Conservation (phyloP, 2,888 invertebrate species). For the Drosophila putrida region DNA sequence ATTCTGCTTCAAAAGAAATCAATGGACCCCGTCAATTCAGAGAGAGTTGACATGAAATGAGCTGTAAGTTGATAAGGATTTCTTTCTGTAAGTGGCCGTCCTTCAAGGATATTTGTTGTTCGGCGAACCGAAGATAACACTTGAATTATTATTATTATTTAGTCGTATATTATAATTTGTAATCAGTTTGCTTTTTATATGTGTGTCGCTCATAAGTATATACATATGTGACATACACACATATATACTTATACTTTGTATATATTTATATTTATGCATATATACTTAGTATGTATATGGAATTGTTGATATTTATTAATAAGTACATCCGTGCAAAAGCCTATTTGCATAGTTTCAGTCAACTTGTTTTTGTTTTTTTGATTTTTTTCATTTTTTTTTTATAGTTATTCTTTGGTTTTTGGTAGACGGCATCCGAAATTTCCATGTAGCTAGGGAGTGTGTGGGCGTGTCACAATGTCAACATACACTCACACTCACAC, state of each 20-base stretch:
- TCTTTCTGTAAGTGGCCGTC: neutral
- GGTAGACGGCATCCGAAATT: constrained; percentile 56
- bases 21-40: no score
- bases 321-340: constrained; percentile 29
- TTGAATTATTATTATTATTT: constrained; percentile 17
- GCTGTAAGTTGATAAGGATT: neutral
- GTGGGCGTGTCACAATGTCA: constrained; percentile 45
- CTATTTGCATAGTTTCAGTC: constrained; percentile 58
- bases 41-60: no score
- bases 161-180: constrained; percentile 6
- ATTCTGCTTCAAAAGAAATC: no score
- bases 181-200: constrained; percentile 26
- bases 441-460: constrained; percentile 18
- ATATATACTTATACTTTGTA: constrained; percentile 32
- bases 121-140: constrained; percentile 14
- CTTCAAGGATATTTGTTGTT: constrained; percentile 12
- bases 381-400: constrained; percentile 8
- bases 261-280: constrained; percentile 13
- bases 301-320: constrained; percentile 25
- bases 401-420: constrained; percentile 57
- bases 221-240: constrained; percentile 2
- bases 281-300: neutral
- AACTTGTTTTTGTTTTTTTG: constrained; percentile 49
- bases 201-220: constrained; percentile 6
- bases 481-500: constrained; percentile 36